A percentile compares a stretch with the other conserved stretches of the same genome.
Evolutionary conservation across 2,113 vertebrate species (phyloP).

Genomic region (Tauraco erythrolophus): DNA sequence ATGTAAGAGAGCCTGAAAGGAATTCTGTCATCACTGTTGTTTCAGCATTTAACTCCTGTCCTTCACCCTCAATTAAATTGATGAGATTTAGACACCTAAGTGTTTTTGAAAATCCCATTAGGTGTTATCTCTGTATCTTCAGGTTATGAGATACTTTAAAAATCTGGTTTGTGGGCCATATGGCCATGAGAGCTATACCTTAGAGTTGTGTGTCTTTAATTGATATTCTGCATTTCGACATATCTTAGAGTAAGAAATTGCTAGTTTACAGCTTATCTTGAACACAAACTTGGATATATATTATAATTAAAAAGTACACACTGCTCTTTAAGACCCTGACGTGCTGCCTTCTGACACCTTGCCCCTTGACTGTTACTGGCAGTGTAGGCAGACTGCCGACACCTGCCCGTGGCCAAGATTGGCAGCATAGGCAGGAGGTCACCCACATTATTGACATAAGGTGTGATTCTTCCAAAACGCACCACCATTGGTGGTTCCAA

Average conservation of each 20-base stretch:
- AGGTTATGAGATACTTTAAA: neutral
- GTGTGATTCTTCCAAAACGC: neutral
- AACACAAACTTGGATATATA: neutral
- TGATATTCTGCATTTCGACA: neutral
- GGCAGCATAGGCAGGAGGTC: rapidly evolving
- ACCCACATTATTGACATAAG: rapidly evolving
- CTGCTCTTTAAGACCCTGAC: neutral
- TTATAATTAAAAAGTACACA: neutral
- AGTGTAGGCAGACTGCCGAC: rapidly evolving
- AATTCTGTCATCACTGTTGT: neutral
- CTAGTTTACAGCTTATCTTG: neutral
- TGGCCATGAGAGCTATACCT: neutral
- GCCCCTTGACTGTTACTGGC: neutral
- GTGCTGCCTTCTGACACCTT: neutral
- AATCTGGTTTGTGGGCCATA: neutral
- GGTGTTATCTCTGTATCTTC: neutral
- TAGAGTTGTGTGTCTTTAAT: neutral
- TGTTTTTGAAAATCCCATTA: neutral
- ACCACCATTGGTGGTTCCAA: neutral
- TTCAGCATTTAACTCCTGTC: constrained; percentile 12
- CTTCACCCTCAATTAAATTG: neutral
- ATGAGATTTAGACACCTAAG: neutral
- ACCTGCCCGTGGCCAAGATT: neutral
- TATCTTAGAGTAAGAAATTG: neutral
- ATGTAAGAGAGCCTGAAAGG: neutral